Evolutionary conservation across 1,140 invertebrate genomes (phyloP).

Genomic region (Leptinotarsa texana): DNA sequence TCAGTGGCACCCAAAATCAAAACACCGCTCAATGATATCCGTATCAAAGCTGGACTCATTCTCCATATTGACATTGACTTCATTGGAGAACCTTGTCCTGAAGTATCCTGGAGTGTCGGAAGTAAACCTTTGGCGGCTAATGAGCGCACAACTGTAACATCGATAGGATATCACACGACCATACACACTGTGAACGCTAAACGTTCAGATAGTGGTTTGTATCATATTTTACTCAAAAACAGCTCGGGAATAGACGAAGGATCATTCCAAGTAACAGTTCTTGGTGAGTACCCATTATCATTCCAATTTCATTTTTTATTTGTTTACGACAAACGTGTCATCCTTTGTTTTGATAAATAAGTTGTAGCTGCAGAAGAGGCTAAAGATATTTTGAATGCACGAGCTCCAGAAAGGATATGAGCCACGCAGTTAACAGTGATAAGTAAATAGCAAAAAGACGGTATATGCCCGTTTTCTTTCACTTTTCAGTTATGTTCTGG

Average conservation of each 20-base stretch:
- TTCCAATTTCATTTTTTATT: no score
- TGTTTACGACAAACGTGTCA: no score
- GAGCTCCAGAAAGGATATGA: no score
- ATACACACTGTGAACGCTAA: constrained; percentile 89
- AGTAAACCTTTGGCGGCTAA: constrained; percentile 72
- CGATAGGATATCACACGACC: constrained; percentile 88
- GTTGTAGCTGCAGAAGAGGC: no score
- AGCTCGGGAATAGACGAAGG: constrained; percentile 88
- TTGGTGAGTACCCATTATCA: constrained; percentile 59
- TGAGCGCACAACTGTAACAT: constrained; percentile 82
- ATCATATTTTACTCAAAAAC: constrained; percentile 81
- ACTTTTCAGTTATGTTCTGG: no score
- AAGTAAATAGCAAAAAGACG: no score
- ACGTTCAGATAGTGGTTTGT: constrained; percentile 81
- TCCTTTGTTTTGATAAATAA: no score
- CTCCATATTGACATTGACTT: constrained; percentile 92
- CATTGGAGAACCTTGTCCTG: constrained; percentile 86
- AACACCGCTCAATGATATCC: constrained; percentile 83
- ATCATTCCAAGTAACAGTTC: constrained; percentile 84
- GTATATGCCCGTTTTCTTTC: no score
- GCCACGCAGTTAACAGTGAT: no score
- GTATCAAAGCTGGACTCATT: constrained; percentile 89
- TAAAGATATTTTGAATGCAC: no score
- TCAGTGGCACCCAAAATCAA: constrained; percentile 89
- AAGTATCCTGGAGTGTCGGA: constrained; percentile 82